phyloP scores from a whole-genome alignment of 2,888 invertebrate genomes.

The Cephonodes hylas region DNA sequence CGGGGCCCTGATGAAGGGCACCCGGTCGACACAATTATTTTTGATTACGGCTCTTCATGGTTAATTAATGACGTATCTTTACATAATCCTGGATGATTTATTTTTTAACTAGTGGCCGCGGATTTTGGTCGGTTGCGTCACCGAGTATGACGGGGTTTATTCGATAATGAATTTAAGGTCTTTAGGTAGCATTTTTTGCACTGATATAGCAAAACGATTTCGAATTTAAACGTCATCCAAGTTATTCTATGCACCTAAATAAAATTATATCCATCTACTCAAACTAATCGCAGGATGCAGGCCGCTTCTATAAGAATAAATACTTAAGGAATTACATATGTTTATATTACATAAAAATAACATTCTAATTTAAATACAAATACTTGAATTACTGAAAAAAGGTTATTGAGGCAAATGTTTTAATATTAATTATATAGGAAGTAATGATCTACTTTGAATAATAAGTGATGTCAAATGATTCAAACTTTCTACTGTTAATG shows the following conservation, averaged over 20 bases:
- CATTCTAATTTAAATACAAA: no score
- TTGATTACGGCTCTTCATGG: conserved; percentile 21
- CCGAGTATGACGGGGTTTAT: background rate
- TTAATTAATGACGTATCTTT: conserved; percentile 16
- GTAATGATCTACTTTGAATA: background rate
- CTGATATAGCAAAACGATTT: no score
- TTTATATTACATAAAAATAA: no score
- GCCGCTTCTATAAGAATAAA: no score
- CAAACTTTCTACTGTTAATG: background rate
- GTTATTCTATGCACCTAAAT: no score
- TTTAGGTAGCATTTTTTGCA: no score
- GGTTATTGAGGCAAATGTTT: background rate
- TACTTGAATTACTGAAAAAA: background rate
- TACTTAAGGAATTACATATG: no score
- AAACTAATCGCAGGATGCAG: no score
- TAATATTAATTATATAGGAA: background rate
- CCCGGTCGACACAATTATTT: conserved; percentile 24
- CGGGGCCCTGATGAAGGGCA: conserved; percentile 15
- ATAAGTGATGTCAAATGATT: background rate
- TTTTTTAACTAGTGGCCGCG: background rate
- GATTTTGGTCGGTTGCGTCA: background rate
- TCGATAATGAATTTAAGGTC: background rate
- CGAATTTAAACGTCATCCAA: no score
- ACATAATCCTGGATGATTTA: conserved; percentile 18
- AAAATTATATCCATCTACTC: no score